Evolutionary conservation across 2,888 invertebrate species (phyloP), one percentile per base, ranked within the genome.

Genomic region (Mythimna albipuncta): DNA sequence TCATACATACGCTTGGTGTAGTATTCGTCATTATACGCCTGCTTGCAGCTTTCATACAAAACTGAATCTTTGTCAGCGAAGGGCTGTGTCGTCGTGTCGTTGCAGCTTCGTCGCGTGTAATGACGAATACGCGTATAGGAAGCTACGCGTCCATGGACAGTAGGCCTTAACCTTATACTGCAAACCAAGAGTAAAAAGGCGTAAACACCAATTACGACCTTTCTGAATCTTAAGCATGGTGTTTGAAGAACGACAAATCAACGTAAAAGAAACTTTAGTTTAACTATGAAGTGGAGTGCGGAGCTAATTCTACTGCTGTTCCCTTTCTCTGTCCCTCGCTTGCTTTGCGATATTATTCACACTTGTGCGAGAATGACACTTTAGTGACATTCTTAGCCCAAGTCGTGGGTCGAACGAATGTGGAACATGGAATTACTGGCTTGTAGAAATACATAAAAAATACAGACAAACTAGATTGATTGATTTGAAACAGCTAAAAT

Each of bases 251-350:
- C 7, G 10, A 13, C n/a, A 19, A 19, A 32, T 32, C 7, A 4
- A 47, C 26, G 21, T n/a, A 38, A 50, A 32, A 61, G 32, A 57
- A 50, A 47, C 2, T 44, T 35, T 54, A 62, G 35, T 68, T 64
- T 54, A 2, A 32, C 26, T n/a, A 16, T 41, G 5, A 50, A 26
- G 32, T n/a, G 50, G 57, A 62, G 61, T 47, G 61, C 64, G 54
- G 38, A 82, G 69, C 88, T 88, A 86, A 86, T 83, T 88, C 89
- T 89, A 89, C 89, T 89, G 89, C 89, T 89, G 89, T 69, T 62
- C 79, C 84, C 77, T 78, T 79, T 80, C 67, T 68, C 65, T 62
- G 73, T 75, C 63, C 85, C 77, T 83, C 70, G 79, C 84, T 79
- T 85, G 68, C 76, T 85, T 80, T 77, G 64, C 66, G 47, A 82